A percentile compares a stretch with the other conserved stretches of the same genome.
phyloP scores from a whole-genome alignment of 2,113 vertebrate genomes.

The Limnothrissa miodon region DNA sequence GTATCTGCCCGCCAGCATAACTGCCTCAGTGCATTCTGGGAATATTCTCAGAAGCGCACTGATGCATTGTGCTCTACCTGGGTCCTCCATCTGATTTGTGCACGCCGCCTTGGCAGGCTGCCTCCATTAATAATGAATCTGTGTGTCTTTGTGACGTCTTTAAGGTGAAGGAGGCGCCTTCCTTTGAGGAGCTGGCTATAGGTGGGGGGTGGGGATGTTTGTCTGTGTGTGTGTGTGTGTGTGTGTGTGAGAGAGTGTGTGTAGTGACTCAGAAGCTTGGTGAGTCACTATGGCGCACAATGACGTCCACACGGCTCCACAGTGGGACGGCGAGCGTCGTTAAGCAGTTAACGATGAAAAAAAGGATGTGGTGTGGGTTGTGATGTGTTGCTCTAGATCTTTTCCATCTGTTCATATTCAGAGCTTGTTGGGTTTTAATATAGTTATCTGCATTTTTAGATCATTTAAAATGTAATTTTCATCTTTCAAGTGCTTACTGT shows the following conservation, averaged over 20 bases:
- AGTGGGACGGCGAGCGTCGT: conserved; percentile 19
- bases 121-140: conserved; percentile 7
- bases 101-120: neutral
- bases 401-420: neutral
- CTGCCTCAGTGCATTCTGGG: neutral
- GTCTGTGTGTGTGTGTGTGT: neutral
- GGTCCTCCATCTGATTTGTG: neutral
- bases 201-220: neutral
- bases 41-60: neutral
- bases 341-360: neutral
- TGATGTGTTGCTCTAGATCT: neutral
- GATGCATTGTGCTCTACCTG: neutral
- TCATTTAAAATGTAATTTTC: neutral
- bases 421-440: neutral
- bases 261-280: conserved; percentile 30
- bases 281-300: conserved; percentile 48
- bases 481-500: neutral
- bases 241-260: neutral
- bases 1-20: neutral
- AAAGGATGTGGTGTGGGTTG: neutral
- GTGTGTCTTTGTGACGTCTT: conserved; percentile 14
- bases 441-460: neutral
- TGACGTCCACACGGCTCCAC: conserved; percentile 30
- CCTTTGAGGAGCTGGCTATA: neutral
- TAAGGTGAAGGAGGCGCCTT: neutral